Evolutionary conservation across 2,797 vertebrate species (phyloP).

Genomic region (Coreius guichenoti): DNA sequence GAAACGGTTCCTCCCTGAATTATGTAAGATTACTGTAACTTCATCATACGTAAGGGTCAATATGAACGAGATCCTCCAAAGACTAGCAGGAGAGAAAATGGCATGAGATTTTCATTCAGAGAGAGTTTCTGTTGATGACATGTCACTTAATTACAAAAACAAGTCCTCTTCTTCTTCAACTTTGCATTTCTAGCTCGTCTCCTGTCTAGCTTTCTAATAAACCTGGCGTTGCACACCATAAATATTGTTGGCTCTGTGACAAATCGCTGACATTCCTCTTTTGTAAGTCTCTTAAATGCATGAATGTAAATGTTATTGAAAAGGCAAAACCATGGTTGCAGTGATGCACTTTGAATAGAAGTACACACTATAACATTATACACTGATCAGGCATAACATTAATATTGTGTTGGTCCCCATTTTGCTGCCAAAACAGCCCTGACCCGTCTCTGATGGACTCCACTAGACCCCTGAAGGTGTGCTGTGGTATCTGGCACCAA

Average conservation of each 20-base stretch:
- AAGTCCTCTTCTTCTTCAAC: not conserved
- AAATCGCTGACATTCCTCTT: not conserved
- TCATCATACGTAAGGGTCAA: too few species aligned
- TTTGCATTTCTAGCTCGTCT: not conserved
- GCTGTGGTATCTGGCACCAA: too few species aligned
- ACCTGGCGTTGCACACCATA: not conserved
- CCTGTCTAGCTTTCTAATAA: not conserved
- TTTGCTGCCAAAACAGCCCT: too few species aligned
- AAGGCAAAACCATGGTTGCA: not conserved
- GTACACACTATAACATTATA: not conserved
- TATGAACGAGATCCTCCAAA: not conserved
- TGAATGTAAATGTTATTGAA: not conserved
- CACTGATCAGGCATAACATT: too few species aligned
- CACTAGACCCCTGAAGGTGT: too few species aligned
- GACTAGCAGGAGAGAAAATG: not conserved
- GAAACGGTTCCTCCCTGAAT: not conserved
- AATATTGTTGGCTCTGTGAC: not conserved
- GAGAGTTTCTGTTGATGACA: not conserved
- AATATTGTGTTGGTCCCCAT: too few species aligned
- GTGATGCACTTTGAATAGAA: not conserved
- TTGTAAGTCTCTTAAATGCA: not conserved
- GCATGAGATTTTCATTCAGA: not conserved
- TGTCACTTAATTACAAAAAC: not conserved
- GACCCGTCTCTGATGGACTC: too few species aligned
- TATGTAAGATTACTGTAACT: not conserved